Evolutionary conservation across 2,113 vertebrate species (phyloP).

Genomic region (Pholis gunnellus): DNA sequence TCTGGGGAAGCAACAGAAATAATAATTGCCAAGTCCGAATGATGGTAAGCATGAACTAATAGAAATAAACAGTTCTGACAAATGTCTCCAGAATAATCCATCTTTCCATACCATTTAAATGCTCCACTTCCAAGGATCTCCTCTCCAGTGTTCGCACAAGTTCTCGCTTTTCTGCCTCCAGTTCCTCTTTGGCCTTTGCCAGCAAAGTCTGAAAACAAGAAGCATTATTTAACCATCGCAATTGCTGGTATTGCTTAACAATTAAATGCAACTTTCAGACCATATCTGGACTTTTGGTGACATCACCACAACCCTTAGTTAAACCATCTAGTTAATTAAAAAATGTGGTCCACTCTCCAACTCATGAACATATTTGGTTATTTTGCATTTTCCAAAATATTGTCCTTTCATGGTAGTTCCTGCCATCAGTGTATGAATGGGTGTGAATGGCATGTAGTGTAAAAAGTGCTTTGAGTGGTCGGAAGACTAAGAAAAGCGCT

Average conservation of each 20-base stretch:
- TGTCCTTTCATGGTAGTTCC: background rate
- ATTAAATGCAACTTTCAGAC: background rate
- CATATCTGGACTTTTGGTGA: background rate
- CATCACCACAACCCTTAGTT: background rate
- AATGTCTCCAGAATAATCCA: background rate
- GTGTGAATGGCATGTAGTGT: background rate
- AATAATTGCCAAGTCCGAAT: background rate
- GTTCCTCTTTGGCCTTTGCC: conserved; percentile 90
- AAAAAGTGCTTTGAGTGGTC: background rate
- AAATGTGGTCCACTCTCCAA: background rate
- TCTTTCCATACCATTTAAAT: conserved; percentile 88
- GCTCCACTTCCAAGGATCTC: conserved; percentile 90
- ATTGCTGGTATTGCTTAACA: background rate
- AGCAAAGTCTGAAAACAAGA: conserved; percentile 82
- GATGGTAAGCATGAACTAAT: background rate
- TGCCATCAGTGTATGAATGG: background rate
- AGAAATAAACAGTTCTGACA: background rate
- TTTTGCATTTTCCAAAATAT: background rate
- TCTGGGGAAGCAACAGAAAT: conserved; percentile 77
- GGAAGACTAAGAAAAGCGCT: background rate
- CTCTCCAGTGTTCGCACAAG: conserved; percentile 92
- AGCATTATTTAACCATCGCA: background rate
- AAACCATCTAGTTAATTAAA: background rate
- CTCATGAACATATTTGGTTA: background rate
- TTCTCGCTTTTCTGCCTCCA: conserved; percentile 95